Evolutionary conservation across 2,888 invertebrate species (phyloP), one percentile per base, ranked within the genome.

Genomic region (Xestia c-nigrum): DNA sequence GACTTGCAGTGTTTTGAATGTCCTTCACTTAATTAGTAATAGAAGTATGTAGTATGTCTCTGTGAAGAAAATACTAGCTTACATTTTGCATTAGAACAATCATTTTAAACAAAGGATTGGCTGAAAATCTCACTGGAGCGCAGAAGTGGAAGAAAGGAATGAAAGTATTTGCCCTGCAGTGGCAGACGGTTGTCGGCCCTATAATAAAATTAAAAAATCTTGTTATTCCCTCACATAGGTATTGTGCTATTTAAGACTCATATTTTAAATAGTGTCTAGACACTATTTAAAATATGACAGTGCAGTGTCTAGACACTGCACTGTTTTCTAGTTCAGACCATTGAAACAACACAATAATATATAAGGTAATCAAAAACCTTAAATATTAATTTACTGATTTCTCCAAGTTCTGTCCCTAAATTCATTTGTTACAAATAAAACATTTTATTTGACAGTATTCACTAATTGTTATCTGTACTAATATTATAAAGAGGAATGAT

Each of bases 251-350:
- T 21, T 43, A 69, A 2, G 59, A 24, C 38, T 46, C 10, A 43
- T 65, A 46, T 46, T 66, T 47, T n/a, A n/a, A 71, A 71, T n/a
- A 47, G 7, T 47, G 7, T 69, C 52, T 47, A 47, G 52, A 68
- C 7, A 47, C 7, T 47, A n/a, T 71, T 71, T n/a, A n/a, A 47
- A 66, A 46, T 46, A 64, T 43, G 10, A 46, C 21, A 6, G 38
- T 24, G n/a, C n/a, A 47, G 7, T 47, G 7, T 69, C 52, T 47
- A 5, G 12, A 68, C 21, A 38, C 67, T 50, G 50, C 38, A n/a
- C 31, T 21, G 21, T 55, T 55, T 55, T 55, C n/a, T 55, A n/a
- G 6, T 10, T 55, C 55, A n/a, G n/a, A 2, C 55, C 21, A 52
- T 52, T 52, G 21, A 50, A 19, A 6, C 19, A 16, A 5, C 5